These are phyloP conservation scores for Aquatica leii DNA, from an alignment of 2,888 invertebrate species.

Conservation along the genomic window DNA sequence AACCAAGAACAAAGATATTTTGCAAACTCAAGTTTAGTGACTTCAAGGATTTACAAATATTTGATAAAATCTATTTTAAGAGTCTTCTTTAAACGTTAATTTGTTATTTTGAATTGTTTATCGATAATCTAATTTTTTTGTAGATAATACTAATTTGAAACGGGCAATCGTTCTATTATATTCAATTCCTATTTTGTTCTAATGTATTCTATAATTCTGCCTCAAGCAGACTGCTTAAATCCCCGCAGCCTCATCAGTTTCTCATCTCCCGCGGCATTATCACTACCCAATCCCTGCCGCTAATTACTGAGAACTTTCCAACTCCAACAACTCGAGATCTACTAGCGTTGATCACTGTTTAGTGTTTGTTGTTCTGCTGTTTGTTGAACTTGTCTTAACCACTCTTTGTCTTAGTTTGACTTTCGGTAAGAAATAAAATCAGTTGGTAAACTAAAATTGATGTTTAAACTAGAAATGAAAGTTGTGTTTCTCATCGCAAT, in stretches of 20 bases:
- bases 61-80: slow-evolving; percentile 35
- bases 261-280: slow-evolving; percentile 57
- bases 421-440: slow-evolving; percentile 33
- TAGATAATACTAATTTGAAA: slow-evolving; percentile 25
- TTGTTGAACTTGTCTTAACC: slow-evolving; percentile 48
- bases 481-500: not conserved
- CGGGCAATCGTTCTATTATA: slow-evolving; percentile 44
- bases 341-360: slow-evolving; percentile 53
- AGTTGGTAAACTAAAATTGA: slow-evolving; percentile 20
- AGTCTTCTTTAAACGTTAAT: slow-evolving; percentile 7
- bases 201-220: slow-evolving; percentile 56
- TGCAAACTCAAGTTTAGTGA: slow-evolving; percentile 38
- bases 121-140: slow-evolving; percentile 20
- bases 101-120: slow-evolving; percentile 2
- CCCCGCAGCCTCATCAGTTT: slow-evolving; percentile 58
- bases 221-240: slow-evolving; percentile 51
- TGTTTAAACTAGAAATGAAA: slow-evolving; percentile 8
- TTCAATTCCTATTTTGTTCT: slow-evolving; percentile 52
- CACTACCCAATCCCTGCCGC: slow-evolving; percentile 56
- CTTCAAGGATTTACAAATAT: slow-evolving; percentile 34
- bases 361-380: slow-evolving; percentile 56
- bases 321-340: slow-evolving; percentile 39
- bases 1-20: slow-evolving; percentile 19
- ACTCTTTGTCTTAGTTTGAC: slow-evolving; percentile 42
- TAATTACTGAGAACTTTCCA: slow-evolving; percentile 58